These are phyloP conservation scores for Aradus depressus DNA, from an alignment of 2,888 invertebrate species.

Conservation along the genomic window DNA sequence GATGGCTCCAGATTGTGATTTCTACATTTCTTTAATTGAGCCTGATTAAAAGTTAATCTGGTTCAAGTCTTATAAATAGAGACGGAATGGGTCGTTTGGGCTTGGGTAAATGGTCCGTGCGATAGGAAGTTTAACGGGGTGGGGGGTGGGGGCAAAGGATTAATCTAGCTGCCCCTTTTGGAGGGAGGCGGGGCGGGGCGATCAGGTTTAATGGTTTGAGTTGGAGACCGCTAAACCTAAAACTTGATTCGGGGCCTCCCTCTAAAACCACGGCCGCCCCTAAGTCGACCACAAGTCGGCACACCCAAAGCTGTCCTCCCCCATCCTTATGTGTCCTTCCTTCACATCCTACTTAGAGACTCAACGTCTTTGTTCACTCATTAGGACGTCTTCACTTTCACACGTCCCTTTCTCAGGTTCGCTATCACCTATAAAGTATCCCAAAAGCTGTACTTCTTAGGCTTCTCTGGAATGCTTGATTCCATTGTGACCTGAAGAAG, in stretches of 20 bases:
- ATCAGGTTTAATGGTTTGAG: slow-evolving; percentile 6
- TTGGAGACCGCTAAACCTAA: slow-evolving; percentile 7
- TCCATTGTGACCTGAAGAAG: too few relatives aligned
- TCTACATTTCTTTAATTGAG: too few relatives aligned
- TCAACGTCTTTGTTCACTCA: too few relatives aligned
- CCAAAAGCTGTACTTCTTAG: too few relatives aligned
- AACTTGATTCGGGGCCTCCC: slow-evolving; percentile 9
- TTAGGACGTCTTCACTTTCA: too few relatives aligned
- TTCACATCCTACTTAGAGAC: background rate
- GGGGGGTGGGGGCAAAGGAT: background rate
- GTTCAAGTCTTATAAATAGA: too few relatives aligned
- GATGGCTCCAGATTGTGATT: too few relatives aligned
- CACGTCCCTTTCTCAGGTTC: too few relatives aligned
- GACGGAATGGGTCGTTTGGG: background rate
- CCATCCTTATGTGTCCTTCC: background rate
- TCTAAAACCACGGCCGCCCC: too few relatives aligned
- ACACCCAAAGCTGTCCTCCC: background rate
- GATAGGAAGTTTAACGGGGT: slow-evolving; percentile 2
- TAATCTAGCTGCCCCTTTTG: background rate
- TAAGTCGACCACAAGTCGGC: background rate
- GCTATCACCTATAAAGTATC: too few relatives aligned
- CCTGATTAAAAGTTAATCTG: too few relatives aligned
- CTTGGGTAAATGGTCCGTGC: slow-evolving; percentile 1
- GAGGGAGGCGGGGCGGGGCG: background rate
- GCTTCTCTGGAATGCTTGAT: too few relatives aligned